Percentiles rank a stretch among this genome's conserved stretches.
phyloP scores from a whole-genome alignment of 1,140 invertebrate genomes.

The Tribolium madens region DNA sequence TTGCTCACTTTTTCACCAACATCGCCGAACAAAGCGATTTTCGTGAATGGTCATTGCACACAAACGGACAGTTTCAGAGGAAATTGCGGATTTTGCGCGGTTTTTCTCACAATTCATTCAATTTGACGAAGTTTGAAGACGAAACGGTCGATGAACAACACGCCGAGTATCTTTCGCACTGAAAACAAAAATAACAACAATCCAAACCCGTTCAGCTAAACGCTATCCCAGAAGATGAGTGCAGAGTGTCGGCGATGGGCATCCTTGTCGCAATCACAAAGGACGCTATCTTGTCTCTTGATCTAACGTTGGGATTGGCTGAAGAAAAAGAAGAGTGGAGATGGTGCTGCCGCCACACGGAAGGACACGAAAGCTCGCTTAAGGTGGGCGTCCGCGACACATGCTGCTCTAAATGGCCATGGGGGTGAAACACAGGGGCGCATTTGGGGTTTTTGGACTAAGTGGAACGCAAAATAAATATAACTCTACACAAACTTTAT shows the following conservation, averaged over 20 bases:
- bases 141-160: neutral
- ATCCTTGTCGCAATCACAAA: neutral
- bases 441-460: neutral
- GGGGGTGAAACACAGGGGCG: neutral
- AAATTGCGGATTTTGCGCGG: neutral
- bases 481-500: too few species aligned
- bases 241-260: neutral
- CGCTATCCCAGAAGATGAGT: neutral
- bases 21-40: constrained; percentile 9
- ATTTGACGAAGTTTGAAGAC: neutral
- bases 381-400: constrained; percentile 2
- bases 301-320: neutral
- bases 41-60: constrained; percentile 1
- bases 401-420: neutral
- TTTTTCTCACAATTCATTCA: neutral
- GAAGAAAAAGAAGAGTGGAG: neutral
- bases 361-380: neutral
- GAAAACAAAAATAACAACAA: constrained; percentile 39
- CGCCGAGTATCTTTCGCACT: neutral
- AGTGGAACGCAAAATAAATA: too few species aligned
- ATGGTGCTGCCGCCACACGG: neutral
- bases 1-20: constrained; percentile 7
- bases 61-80: neutral
- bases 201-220: constrained; percentile 3
- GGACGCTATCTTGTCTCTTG: neutral